Conservation (phyloP, 1,140 invertebrate species). For the Penaeus chinensis region DNA sequence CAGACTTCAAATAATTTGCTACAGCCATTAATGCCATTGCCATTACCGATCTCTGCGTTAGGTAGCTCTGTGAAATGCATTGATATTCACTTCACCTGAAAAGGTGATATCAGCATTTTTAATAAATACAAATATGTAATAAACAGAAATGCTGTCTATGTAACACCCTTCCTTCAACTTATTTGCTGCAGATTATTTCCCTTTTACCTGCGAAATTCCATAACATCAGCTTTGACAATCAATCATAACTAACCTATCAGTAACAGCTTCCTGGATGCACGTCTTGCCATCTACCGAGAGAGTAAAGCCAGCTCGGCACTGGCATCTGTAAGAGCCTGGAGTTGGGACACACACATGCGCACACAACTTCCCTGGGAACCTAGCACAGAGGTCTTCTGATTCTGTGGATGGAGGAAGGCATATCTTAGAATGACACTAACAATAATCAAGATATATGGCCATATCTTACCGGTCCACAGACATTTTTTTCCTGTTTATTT, state of each 20-base stretch:
- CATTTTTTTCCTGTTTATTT: not conserved
- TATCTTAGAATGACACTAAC: slow-evolving; percentile 2
- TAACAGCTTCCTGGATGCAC: slow-evolving; percentile 50
- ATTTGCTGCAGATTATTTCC: not conserved
- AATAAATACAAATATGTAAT: not conserved
- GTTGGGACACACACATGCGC: slow-evolving; percentile 79
- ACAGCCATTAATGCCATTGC: no score
- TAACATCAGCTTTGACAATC: not conserved
- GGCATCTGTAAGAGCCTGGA: slow-evolving; percentile 81
- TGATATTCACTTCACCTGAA: not conserved
- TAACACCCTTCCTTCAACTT: no score
- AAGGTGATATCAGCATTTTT: not conserved
- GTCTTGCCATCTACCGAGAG: slow-evolving; percentile 77
- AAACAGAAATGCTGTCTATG: no score
- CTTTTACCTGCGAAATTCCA: not conserved
- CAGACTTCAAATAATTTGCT: not conserved
- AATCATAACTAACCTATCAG: slow-evolving; percentile 40
- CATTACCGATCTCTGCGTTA: no score
- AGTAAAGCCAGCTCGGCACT: slow-evolving; percentile 84
- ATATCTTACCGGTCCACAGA: not conserved
- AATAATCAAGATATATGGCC: not conserved
- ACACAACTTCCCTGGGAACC: slow-evolving; percentile 77
- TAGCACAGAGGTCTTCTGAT: slow-evolving; percentile 75
- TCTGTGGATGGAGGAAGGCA: slow-evolving; percentile 65
- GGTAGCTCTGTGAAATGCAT: not conserved